phyloP scores from a whole-genome alignment of 2,888 invertebrate species.

The Lithodes maja region DNA sequence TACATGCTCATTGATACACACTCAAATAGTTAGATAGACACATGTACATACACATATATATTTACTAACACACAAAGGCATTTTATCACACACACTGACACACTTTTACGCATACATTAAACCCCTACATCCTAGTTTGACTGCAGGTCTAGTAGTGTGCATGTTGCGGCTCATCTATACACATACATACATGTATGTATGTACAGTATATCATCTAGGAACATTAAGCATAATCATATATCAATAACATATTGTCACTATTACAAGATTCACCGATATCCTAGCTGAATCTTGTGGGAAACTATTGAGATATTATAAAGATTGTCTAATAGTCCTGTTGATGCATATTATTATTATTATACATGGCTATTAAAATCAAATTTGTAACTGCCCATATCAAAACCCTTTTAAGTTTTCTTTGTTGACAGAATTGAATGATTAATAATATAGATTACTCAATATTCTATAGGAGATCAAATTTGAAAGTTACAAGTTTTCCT shows the following conservation, averaged over 20 bases:
- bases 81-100: too few species aligned
- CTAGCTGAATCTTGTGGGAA: background rate
- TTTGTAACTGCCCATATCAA: constrained; percentile 34
- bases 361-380: constrained; percentile 29
- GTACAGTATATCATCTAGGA: background rate
- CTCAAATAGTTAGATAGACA: too few species aligned
- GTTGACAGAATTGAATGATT: background rate
- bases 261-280: background rate
- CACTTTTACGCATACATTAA: too few species aligned
- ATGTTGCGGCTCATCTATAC: background rate
- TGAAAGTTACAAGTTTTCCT: too few species aligned
- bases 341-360: background rate
- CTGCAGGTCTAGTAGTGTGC: background rate
- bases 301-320: background rate
- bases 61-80: too few species aligned
- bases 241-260: background rate
- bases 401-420: background rate
- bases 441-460: too few species aligned
- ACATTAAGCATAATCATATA: too few species aligned
- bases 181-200: background rate
- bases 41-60: too few species aligned
- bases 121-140: too few species aligned
- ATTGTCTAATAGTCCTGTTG: constrained; percentile 7
- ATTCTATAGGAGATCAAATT: too few species aligned
- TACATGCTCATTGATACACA: too few species aligned